These are phyloP conservation scores for Stratiomys singularior DNA, from an alignment of 2,888 invertebrate species.

Conservation along the genomic window DNA sequence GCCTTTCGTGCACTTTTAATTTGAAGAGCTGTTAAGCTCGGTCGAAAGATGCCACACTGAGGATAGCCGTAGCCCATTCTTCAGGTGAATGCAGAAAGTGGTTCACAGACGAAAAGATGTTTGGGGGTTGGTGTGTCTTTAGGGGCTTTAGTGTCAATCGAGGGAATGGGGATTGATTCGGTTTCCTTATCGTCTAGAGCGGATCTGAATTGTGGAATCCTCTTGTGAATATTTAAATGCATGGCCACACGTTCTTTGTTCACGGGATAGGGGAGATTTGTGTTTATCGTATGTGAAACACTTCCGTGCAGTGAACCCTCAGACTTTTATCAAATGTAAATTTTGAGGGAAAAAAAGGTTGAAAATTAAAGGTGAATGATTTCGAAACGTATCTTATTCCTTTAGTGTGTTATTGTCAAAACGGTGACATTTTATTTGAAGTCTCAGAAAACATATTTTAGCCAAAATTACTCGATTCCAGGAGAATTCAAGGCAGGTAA, in stretches of 20 bases:
- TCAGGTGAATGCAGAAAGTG: slow-evolving; percentile 6
- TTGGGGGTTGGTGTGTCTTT: neutral
- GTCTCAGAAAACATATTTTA: too few relatives aligned
- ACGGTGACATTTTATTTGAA: too few relatives aligned
- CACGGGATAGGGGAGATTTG: slow-evolving; percentile 14
- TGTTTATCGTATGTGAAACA: slow-evolving; percentile 37
- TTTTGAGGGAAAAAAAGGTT: too few relatives aligned
- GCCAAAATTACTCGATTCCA: too few relatives aligned
- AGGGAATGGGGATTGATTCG: slow-evolving; percentile 42
- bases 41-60: slow-evolving; percentile 41
- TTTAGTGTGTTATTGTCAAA: too few relatives aligned
- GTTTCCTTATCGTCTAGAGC: slow-evolving; percentile 46
- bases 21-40: slow-evolving; percentile 50
- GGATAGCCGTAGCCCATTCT: slow-evolving; percentile 17
- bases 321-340: too few relatives aligned
- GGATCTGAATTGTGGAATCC: slow-evolving; percentile 46
- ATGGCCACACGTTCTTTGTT: slow-evolving; percentile 28
- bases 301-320: slow-evolving; percentile 19
- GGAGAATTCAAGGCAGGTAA: too few relatives aligned
- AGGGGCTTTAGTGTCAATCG: slow-evolving; percentile 20
- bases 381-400: too few relatives aligned
- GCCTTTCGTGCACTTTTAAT: slow-evolving; percentile 51
- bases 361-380: too few relatives aligned
- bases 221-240: slow-evolving; percentile 48
- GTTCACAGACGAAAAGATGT: slow-evolving; percentile 5